These are phyloP conservation scores for Pectinophora gossypiella DNA, from an alignment of 1,140 invertebrate species.

Conservation along the genomic window DNA sequence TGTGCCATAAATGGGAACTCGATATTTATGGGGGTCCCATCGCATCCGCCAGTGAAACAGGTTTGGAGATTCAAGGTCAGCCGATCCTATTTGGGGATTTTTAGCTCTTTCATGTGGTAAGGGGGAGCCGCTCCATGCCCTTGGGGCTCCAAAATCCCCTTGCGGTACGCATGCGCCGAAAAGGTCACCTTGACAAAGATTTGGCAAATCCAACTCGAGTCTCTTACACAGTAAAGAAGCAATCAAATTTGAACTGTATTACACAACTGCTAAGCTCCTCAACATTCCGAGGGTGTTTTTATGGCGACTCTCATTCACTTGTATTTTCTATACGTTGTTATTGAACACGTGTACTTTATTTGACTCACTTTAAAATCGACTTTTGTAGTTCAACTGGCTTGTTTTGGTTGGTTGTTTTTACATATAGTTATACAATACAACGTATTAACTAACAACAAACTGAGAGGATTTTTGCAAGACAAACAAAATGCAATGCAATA, in stretches of 20 bases:
- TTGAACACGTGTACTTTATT: too few relatives aligned
- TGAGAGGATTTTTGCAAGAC: too few relatives aligned
- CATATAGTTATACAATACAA: too few relatives aligned
- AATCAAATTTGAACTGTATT: neutral
- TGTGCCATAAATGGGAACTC: neutral
- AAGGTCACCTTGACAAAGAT: constrained; percentile 41
- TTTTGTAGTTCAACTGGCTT: too few relatives aligned
- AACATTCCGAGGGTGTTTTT: neutral
- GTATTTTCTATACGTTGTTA: too few relatives aligned
- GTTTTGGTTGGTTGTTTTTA: too few relatives aligned
- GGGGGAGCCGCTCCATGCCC: constrained; percentile 26
- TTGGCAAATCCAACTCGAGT: constrained; percentile 2
- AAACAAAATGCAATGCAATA: too few relatives aligned
- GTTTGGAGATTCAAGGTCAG: constrained; percentile 37
- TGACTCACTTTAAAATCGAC: too few relatives aligned
- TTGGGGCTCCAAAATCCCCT: constrained; percentile 18
- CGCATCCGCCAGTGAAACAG: constrained; percentile 1
- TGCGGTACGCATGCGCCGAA: constrained; percentile 38
- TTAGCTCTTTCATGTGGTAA: constrained; percentile 16
- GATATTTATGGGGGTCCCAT: neutral
- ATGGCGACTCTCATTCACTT: too few relatives aligned
- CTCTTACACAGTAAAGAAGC: neutral
- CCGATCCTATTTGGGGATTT: too few relatives aligned
- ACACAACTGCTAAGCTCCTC: neutral
- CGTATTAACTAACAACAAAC: too few relatives aligned